Evolutionary conservation across 1,140 invertebrate genomes (phyloP), one percentile per base, ranked within the genome.

Genomic region (Meloidogyne hapla): DNA sequence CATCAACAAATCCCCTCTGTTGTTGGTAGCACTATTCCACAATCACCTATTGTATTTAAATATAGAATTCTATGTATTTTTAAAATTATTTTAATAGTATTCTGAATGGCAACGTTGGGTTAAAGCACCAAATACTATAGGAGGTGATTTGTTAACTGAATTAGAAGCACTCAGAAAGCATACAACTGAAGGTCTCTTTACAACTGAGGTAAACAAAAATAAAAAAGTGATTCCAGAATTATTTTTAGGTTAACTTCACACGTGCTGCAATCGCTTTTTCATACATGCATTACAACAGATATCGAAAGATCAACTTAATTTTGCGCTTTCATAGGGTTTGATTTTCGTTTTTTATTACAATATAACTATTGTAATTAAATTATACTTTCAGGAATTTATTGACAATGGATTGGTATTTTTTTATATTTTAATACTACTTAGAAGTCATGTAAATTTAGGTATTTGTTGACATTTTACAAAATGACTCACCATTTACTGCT

Each of bases 241-340:
- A 26, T 23, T 42, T 5, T 70, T 80, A 79, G 77, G 69, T 79
- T 26, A 81, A 81, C 40, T 83, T 81, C 61, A 68, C 68, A 69
- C 69, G 80, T n/a, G 80, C 80, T 26, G 80, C 80, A 12, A 76
- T 81, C 28, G 80, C 71, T 8, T 76, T 81, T 38, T 61, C 70
- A 6, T 81, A 83, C 61, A 62, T 66, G 45, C 80, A 81, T 66
- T 61, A 38, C 21, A 74, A 70, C n/a, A 40, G 13, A 15, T 72
- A 38, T 66, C 26, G 63, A 40, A 75, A 69, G 48, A 80, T 80
- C 18, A 61, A 40, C 15, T 65, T 76, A n/a, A 81, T 83, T 23
- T 77, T 80, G 28, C 79, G 79, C 5, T 80, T 80, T 38, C 79
- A 80, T 23, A 70, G 40, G 45, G 26, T 56, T 56, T 4, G n/a